Base-by-base conservation (phyloP, 2,888 invertebrate species). In the Hypena proboscidalis region DNA sequence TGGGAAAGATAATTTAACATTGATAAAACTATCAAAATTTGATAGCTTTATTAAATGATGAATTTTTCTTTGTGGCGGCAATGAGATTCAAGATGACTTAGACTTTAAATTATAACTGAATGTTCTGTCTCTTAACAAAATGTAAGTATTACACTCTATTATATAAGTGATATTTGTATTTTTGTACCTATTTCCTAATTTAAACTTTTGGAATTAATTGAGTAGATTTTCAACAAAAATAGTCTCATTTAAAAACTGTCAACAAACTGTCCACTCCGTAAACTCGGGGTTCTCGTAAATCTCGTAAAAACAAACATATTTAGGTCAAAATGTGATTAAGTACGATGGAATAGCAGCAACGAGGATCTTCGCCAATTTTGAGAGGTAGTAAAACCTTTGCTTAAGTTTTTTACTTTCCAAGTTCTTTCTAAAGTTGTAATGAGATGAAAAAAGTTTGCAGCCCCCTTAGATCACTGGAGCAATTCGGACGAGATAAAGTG, bases 361-460 rank as follows among this genome's bases (percentile, higher is more conserved):
- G 32, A 35, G 40, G 41, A 27, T 54, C 35, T 41, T 35, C 32
- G 23, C 32, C 39, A 37, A 40, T 48, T 57, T 30, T 26, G 21
- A 21, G 11, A 36, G 21, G 23, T 34, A 45, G 45, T 41, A 34
- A 33, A 35, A 30, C 14, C 21, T 31, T 45, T 23, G 29, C 29
- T 22, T 33, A 41, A 42, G 36, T 55, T 47, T 49, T 52, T 40
- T 44, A 49, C 17, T 31, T 50, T 11, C 27, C 9, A 20, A 52
- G 31, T 46, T 58, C 4, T 44, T 27, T 4, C 9, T 7, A 6
- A 36, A 42, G 26, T 35, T 27, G 43, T 59, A 63, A 63, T 54
- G 47, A 59, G 59, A 62, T 62, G 59, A 59, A 54, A 52, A 50
- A 62, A 62, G 53, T 62, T 62, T 11, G 35, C 14, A 39, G 40